Evolutionary conservation across 2,888 invertebrate genomes (phyloP).

Genomic region (Ectobius pallidus): DNA sequence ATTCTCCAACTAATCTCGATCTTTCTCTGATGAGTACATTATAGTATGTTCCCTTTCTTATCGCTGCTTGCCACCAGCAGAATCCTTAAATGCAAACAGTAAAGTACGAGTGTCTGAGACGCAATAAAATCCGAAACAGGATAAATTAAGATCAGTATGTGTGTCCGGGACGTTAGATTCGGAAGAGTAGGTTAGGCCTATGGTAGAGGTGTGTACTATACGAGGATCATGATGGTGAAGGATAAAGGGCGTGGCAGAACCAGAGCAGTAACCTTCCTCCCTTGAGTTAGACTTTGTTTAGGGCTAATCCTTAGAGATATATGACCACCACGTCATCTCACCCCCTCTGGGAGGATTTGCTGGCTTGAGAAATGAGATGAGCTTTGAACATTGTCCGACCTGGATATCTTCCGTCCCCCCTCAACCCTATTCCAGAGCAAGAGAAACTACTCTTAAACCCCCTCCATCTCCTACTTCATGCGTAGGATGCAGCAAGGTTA

Average conservation of each 20-base stretch:
- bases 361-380: conserved; percentile 1
- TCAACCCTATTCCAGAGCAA: no score
- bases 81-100: no score
- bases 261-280: neutral
- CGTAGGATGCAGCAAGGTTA: neutral
- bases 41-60: no score
- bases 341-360: neutral
- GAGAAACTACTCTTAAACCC: no score
- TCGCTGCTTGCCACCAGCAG: no score
- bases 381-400: neutral
- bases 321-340: conserved; percentile 5
- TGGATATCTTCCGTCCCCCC: neutral
- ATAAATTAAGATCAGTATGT: no score
- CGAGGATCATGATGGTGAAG: neutral
- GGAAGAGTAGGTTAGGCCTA: no score
- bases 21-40: no score
- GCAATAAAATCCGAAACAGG: no score
- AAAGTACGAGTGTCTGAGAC: no score
- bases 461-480: no score
- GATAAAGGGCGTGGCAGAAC: neutral
- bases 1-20: no score
- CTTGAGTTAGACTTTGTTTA: neutral
- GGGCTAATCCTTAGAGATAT: conserved; percentile 11
- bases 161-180: neutral
- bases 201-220: neutral